These are phyloP conservation scores for Montipora cactus DNA, from an alignment of 64 coral and sea anemone species.

Conservation along the genomic window DNA sequence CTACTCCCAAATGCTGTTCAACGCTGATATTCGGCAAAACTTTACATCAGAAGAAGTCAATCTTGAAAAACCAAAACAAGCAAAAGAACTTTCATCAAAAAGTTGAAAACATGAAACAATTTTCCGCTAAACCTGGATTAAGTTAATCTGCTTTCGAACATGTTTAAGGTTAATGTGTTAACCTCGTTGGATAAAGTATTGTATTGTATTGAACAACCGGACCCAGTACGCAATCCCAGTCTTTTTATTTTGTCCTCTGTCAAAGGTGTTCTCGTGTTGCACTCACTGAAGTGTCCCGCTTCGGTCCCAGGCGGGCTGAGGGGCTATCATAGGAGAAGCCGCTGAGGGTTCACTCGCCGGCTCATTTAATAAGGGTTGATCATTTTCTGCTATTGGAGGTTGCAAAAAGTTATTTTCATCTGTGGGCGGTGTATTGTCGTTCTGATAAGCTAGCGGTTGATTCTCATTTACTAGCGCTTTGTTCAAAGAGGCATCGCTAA, in stretches of 20 bases:
- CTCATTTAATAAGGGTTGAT: slow-evolving; percentile 7
- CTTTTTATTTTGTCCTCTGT: not conserved
- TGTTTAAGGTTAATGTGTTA: too few relatives aligned
- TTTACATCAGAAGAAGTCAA: too few relatives aligned
- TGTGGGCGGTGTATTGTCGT: slow-evolving; percentile 6
- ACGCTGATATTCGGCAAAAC: too few relatives aligned
- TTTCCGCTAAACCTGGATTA: too few relatives aligned
- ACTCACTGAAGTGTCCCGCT: not conserved
- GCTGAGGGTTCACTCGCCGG: not conserved
- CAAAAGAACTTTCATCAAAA: too few relatives aligned
- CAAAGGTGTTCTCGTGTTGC: not conserved
- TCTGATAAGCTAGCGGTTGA: slow-evolving; percentile 11
- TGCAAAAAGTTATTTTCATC: slow-evolving; percentile 34
- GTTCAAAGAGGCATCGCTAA: not conserved
- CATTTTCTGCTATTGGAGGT: not conserved
- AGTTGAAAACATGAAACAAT: too few relatives aligned
- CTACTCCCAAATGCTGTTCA: too few relatives aligned
- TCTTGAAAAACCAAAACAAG: too few relatives aligned
- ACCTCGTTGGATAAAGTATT: too few relatives aligned
- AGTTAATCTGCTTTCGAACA: too few relatives aligned
- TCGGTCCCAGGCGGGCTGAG: slow-evolving; percentile 32
- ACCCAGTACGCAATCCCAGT: not conserved
- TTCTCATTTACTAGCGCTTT: slow-evolving; percentile 37
- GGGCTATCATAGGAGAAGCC: slow-evolving; percentile 13
- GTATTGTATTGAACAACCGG: too few relatives aligned